Conservation (phyloP, 2,797 vertebrate species). For the Lycodopsis pacificus region DNA sequence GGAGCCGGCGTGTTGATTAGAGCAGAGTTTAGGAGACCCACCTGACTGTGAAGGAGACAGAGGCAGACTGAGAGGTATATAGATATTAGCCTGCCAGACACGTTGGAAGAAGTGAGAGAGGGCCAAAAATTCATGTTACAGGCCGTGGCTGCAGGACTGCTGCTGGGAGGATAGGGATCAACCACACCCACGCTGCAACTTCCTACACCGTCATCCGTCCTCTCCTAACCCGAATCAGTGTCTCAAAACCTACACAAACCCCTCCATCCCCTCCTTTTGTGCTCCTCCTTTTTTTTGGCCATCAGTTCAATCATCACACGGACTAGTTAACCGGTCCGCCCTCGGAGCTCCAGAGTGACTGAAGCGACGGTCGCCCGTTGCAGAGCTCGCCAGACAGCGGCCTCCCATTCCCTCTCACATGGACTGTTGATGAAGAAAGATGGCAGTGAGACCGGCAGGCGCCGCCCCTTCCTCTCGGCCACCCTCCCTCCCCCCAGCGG, state of each 20-base stretch:
- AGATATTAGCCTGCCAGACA: conserved; percentile 16
- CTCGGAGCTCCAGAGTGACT: conserved; percentile 10
- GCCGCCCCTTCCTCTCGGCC: conserved; percentile 73
- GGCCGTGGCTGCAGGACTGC: conserved; percentile 84
- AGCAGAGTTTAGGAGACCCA: conserved; percentile 34
- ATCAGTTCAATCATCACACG: background rate
- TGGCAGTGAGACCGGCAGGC: conserved; percentile 91
- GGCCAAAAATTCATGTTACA: conserved; percentile 17
- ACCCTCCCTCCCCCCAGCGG: conserved; percentile 76
- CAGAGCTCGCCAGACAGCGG: conserved; percentile 16
- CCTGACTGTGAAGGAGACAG: conserved; percentile 29
- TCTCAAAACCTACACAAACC: background rate
- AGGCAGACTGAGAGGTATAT: conserved; percentile 13
- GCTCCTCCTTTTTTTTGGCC: background rate
- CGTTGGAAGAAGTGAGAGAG: conserved; percentile 6
- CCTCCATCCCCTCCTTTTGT: conserved; percentile 18
- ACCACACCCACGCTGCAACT: conserved; percentile 24
- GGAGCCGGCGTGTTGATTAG: conserved; percentile 43
- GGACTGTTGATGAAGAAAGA: conserved; percentile 87
- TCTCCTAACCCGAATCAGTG: conserved; percentile 32
- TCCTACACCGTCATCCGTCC: conserved; percentile 30
- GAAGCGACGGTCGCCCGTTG: conserved; percentile 4
- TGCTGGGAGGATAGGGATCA: conserved; percentile 85
- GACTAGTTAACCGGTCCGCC: conserved; percentile 3
- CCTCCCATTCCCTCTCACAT: conserved; percentile 48